Percentiles rank a stretch among this genome's conserved stretches.
These are phyloP conservation scores for Sebastes flavidus DNA, from an alignment of 2,797 vertebrate genomes.

Conservation along the genomic window DNA sequence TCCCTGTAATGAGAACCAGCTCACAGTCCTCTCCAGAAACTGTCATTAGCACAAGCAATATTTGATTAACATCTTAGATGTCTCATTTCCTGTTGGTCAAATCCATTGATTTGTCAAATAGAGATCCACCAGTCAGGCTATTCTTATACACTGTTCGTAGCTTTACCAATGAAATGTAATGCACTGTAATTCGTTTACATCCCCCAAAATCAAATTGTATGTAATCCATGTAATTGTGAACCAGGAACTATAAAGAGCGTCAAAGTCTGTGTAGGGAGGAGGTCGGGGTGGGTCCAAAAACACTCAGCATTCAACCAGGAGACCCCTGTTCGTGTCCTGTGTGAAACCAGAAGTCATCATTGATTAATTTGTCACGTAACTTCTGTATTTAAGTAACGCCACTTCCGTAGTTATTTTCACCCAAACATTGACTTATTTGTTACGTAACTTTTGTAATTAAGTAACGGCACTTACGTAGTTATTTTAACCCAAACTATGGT, in stretches of 20 bases:
- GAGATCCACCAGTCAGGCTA: no score
- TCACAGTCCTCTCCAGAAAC: background rate
- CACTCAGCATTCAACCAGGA: background rate
- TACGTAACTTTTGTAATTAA: no score
- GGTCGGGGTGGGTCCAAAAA: background rate
- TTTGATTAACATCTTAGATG: background rate
- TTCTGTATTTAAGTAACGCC: background rate
- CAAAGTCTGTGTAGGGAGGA: no score
- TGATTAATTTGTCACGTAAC: background rate
- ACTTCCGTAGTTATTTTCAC: background rate
- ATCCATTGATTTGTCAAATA: background rate
- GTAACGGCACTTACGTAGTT: no score
- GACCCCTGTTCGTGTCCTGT: background rate
- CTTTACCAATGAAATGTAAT: no score
- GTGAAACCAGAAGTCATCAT: background rate
- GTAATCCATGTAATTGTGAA: no score
- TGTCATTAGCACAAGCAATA: background rate
- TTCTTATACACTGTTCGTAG: no score
- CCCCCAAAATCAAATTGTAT: no score
- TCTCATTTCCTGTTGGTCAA: background rate
- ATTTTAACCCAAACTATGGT: no score
- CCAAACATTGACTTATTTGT: no score
- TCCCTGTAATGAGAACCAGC: background rate
- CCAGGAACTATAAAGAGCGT: no score
- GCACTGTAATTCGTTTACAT: no score